A percentile compares a stretch with the other conserved stretches of the same genome.
Conservation (phyloP, 2,797 vertebrate genomes). For the Triplophysa yarkandensis region DNA sequence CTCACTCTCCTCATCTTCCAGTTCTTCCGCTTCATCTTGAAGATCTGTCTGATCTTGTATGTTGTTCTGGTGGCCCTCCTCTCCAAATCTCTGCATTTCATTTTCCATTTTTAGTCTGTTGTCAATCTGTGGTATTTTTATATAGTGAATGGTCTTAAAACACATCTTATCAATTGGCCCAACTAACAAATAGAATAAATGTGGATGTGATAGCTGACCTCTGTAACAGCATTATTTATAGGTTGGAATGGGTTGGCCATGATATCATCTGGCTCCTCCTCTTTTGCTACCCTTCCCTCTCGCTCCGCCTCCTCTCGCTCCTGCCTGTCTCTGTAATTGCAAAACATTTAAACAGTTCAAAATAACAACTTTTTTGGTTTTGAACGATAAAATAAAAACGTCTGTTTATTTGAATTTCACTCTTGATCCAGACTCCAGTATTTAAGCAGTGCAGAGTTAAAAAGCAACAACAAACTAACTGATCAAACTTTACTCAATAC, state of each 20-base stretch:
- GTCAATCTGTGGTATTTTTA: slow-evolving; percentile 75
- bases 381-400: no score
- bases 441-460: no score
- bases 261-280: slow-evolving; percentile 74
- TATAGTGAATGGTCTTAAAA: background rate
- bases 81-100: slow-evolving; percentile 70
- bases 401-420: no score
- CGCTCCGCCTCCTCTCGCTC: slow-evolving; percentile 79
- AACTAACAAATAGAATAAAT: background rate
- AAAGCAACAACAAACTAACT: background rate
- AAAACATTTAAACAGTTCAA: background rate
- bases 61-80: background rate
- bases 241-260: slow-evolving; percentile 86
- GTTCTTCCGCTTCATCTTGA: slow-evolving; percentile 63
- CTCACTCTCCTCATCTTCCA: slow-evolving; percentile 68
- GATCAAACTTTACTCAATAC: no score
- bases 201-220: slow-evolving; percentile 70
- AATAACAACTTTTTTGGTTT: no score
- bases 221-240: slow-evolving; percentile 79
- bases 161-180: background rate
- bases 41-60: slow-evolving; percentile 43
- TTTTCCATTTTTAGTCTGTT: slow-evolving; percentile 75
- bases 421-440: no score
- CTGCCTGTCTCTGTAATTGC: slow-evolving; percentile 70
- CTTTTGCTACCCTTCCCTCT: slow-evolving; percentile 67